phyloP scores from a whole-genome alignment of 2,797 vertebrate genomes.

The Hemibagrus guttatus region DNA sequence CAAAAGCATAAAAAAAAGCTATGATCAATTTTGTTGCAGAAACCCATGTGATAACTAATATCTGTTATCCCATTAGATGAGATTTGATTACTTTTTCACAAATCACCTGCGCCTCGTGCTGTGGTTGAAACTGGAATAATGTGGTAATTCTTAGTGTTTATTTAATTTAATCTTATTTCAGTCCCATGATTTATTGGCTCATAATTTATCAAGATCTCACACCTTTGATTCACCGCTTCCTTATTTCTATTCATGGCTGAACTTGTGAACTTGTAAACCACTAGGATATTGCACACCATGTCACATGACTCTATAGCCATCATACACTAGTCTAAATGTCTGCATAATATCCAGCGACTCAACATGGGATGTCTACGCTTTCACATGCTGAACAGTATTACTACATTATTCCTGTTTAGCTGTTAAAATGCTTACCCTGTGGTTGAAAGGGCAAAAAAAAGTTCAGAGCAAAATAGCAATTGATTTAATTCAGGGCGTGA shows the following conservation, averaged over 20 bases:
- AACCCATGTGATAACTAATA: background rate
- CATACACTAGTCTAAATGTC: background rate
- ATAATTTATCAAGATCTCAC: background rate
- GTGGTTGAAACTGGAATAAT: background rate
- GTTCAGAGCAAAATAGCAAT: slow-evolving; percentile 51
- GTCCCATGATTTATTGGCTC: background rate
- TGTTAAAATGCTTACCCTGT: slow-evolving; percentile 37
- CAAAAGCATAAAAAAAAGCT: background rate
- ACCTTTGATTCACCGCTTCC: background rate
- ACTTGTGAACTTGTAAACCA: background rate
- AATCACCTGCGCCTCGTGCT: background rate
- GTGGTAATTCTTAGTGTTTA: background rate
- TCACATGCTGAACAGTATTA: background rate
- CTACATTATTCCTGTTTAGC: background rate
- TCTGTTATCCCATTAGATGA: background rate
- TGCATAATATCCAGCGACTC: background rate
- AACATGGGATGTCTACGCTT: background rate
- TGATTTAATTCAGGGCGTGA: slow-evolving; percentile 64
- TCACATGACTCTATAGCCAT: background rate
- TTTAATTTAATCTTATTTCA: too few species aligned
- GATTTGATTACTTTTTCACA: background rate
- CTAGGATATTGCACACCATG: background rate
- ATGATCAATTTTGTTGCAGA: background rate
- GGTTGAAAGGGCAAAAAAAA: slow-evolving; percentile 16
- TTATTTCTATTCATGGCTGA: background rate